A percentile compares a stretch with the other conserved stretches of the same genome.
Conservation (phyloP, 2,113 vertebrate genomes). For the Tyrannus savana region DNA sequence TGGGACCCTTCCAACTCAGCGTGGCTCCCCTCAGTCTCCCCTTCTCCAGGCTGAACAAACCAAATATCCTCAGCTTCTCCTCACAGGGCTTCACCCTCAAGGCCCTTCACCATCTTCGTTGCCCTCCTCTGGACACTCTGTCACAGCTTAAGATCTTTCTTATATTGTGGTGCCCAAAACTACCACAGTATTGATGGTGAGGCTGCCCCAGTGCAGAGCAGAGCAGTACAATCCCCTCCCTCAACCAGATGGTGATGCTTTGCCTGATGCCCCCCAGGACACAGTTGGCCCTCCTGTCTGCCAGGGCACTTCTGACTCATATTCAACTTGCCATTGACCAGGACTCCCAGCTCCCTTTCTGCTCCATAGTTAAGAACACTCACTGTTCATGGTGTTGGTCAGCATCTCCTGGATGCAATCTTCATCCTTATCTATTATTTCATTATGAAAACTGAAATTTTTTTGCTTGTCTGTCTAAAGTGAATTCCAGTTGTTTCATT, state of each 20-base stretch:
- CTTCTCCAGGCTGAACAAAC: too few species aligned
- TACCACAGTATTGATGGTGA: background rate
- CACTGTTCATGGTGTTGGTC: background rate
- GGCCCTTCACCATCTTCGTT: background rate
- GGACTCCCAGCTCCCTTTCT: background rate
- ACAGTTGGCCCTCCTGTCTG: background rate
- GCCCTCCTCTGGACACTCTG: background rate
- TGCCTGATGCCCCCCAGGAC: background rate
- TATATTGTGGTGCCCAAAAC: background rate
- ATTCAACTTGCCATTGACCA: background rate
- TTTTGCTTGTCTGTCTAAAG: background rate
- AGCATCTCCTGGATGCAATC: background rate
- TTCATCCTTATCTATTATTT: background rate
- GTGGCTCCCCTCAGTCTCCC: too few species aligned
- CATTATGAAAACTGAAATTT: background rate
- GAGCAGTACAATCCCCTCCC: background rate
- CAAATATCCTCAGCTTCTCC: too few species aligned
- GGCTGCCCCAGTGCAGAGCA: background rate
- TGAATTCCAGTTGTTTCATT: background rate
- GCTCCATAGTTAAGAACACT: background rate
- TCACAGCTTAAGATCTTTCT: background rate
- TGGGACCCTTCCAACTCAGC: too few species aligned
- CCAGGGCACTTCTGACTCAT: background rate
- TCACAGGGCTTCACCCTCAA: background rate
- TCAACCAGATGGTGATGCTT: background rate